Conservation (phyloP, 2,113 vertebrate genomes). For the Ctenodactylus gundi region DNA sequence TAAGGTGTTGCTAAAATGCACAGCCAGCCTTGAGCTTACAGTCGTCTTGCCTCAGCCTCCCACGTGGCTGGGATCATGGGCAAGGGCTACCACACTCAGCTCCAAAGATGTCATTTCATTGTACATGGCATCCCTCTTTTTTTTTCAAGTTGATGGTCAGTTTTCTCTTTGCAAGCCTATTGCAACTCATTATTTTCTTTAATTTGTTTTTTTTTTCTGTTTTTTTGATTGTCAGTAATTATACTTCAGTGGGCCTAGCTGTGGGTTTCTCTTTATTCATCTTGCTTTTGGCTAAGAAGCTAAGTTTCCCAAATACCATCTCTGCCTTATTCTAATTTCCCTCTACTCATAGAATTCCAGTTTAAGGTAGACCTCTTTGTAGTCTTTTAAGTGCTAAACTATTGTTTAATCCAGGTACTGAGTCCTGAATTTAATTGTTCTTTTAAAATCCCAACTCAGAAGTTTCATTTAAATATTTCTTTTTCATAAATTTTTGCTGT, state of each 20-base stretch:
- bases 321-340: not conserved
- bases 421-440: not conserved
- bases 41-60: too few relatives aligned
- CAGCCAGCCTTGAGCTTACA: too few relatives aligned
- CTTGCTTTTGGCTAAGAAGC: not conserved
- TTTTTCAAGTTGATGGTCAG: not conserved
- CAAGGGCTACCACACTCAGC: too few relatives aligned
- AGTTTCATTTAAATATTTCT: not conserved
- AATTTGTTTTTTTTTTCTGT: not conserved
- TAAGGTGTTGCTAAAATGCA: too few relatives aligned
- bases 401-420: not conserved
- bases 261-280: not conserved
- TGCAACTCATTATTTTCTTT: not conserved
- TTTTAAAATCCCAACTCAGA: not conserved
- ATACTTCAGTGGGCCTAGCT: not conserved
- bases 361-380: not conserved
- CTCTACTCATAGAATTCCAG: not conserved
- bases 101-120: too few relatives aligned
- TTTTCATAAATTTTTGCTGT: too few relatives aligned
- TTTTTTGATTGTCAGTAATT: not conserved
- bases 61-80: too few relatives aligned
- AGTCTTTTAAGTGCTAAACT: not conserved
- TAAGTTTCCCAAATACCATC: not conserved
- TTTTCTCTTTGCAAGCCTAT: not conserved
- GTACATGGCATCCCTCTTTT: too few relatives aligned